Conservation (phyloP, 2,888 invertebrate genomes). For the Acanthopleura granulata region DNA sequence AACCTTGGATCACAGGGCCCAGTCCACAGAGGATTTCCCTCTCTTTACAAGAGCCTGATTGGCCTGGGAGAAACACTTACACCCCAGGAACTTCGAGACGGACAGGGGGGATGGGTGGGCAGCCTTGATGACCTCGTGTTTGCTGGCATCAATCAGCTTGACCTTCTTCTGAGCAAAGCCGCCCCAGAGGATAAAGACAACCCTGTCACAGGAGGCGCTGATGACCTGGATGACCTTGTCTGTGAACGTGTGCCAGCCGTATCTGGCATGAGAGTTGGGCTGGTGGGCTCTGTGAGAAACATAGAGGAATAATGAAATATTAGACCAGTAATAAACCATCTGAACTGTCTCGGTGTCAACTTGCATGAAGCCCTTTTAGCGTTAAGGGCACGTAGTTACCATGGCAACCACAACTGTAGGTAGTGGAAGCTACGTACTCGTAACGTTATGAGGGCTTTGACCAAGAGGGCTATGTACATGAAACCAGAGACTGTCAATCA, state of each 20-base stretch:
- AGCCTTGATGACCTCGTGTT: slow-evolving; percentile 57
- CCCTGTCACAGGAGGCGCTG: slow-evolving; percentile 40
- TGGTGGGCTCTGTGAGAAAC: slow-evolving; percentile 51
- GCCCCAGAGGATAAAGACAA: slow-evolving; percentile 66
- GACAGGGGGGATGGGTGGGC: slow-evolving; percentile 66
- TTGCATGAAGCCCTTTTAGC: too few relatives aligned
- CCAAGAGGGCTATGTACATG: too few relatives aligned
- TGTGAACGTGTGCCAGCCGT: slow-evolving; percentile 65
- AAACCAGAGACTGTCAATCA: too few relatives aligned
- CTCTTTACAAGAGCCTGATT: slow-evolving; percentile 45
- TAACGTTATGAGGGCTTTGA: too few relatives aligned
- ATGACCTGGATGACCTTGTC: slow-evolving; percentile 55
- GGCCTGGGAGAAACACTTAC: slow-evolving; percentile 59
- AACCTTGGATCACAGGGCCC: slow-evolving; percentile 47
- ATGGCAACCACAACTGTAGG: too few relatives aligned
- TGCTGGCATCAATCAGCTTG: slow-evolving; percentile 48
- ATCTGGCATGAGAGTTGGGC: slow-evolving; percentile 59
- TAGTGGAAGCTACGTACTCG: too few relatives aligned
- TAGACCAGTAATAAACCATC: too few relatives aligned
- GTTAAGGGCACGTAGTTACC: too few relatives aligned
- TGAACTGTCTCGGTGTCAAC: too few relatives aligned
- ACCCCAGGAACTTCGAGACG: slow-evolving; percentile 53
- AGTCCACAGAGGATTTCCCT: slow-evolving; percentile 49
- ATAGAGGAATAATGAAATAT: too few relatives aligned
- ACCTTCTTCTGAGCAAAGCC: slow-evolving; percentile 65